Evolutionary conservation across 2,797 vertebrate species (phyloP).

Genomic region (Mycteria americana): DNA sequence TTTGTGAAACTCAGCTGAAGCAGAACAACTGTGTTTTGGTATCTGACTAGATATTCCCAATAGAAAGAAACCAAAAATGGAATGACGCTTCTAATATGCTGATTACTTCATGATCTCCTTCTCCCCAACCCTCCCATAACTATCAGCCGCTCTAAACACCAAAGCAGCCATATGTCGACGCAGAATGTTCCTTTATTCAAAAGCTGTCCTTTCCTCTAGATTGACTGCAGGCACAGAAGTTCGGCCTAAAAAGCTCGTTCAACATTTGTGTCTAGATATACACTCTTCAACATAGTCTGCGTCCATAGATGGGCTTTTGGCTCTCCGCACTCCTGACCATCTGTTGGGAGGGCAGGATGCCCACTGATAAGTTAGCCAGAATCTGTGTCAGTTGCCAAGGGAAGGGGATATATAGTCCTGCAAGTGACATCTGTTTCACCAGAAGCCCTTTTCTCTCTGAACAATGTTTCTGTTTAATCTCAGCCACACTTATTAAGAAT

Average conservation of each 20-base stretch:
- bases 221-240: background rate
- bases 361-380: constrained; percentile 26
- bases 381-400: constrained; percentile 16
- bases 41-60: background rate
- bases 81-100: background rate
- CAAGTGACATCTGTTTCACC: constrained; percentile 31
- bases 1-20: background rate
- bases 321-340: constrained; percentile 8
- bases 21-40: background rate
- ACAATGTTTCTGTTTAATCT: constrained; percentile 10
- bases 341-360: constrained; percentile 38
- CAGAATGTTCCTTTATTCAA: constrained; percentile 36
- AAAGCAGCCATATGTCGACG: background rate
- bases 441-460: background rate
- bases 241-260: background rate
- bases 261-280: background rate
- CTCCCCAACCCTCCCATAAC: background rate
- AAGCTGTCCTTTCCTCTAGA: background rate
- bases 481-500: background rate
- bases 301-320: background rate
- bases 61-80: background rate
- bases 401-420: constrained; percentile 7
- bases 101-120: background rate
- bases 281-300: background rate
- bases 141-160: background rate